Evolutionary conservation across 2,113 vertebrate species (phyloP), one percentile per base, ranked within the genome.

Genomic region (Arizona elegans): DNA sequence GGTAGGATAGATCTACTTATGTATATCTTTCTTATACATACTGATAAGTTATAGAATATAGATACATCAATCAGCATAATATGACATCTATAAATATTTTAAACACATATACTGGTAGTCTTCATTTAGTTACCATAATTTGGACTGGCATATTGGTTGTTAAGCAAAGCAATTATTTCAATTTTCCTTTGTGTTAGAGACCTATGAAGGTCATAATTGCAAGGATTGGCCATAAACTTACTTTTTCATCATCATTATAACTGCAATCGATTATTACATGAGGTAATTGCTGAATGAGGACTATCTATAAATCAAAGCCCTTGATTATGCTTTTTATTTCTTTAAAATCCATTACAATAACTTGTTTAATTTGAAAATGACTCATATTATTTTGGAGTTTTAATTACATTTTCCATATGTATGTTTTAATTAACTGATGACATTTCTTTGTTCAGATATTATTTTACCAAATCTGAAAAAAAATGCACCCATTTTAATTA

Each of bases 401-500:
- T 97, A 98, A 98, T 98, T 98, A 97, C 95, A 94, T 0, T 92
- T 96, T 93, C 96, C 95, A 96, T 95, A 97, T 97, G 89, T 96
- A 88, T 97, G 93, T 96, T 98, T 98, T 97, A 98, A 97, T 98
- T 98, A 98, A 97, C 96, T 96, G 94, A 96, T 97, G 97, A 96
- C 95, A 97, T 98, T 98, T 91, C 94, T 97, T 97, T 97, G 94
- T 97, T 97, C 95, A 96, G 94, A 97, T 97, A 96, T 96, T 97
- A 96, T 93, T 96, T 96, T 95, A 97, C 92, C 96, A 96, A 95
- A 97, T 98, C 96, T 97, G 96, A 97, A 96, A 97, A 97, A 97
- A 98, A 97, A 97, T 96, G 96, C 97, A 96, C 96, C 97, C 96
- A 98, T 98, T 97, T 97, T 98, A 98, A 98, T 98, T 98, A 98